Percentiles rank a stretch among this genome's conserved stretches.
These are phyloP conservation scores for Folsomia candida DNA, from an alignment of 2,888 invertebrate genomes.

Conservation along the genomic window DNA sequence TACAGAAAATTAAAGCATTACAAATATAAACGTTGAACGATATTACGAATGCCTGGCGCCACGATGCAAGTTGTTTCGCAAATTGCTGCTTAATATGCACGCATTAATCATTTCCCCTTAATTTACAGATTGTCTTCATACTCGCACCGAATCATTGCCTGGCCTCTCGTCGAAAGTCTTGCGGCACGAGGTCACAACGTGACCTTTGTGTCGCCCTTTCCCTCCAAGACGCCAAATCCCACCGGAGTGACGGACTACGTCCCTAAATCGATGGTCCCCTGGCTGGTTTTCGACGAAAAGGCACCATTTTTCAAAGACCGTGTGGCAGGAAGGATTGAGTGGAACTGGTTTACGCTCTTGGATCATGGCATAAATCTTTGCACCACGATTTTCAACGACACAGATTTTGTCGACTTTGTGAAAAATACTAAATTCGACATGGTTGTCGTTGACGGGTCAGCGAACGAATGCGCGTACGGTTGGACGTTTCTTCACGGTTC, in stretches of 20 bases:
- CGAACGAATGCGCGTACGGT: constrained; percentile 35
- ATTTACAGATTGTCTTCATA: constrained; percentile 9
- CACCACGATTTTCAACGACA: too few relatives aligned
- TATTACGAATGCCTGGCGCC: too few relatives aligned
- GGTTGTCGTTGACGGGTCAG: constrained; percentile 36
- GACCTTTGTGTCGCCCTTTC: constrained; percentile 8
- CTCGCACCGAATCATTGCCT: background rate
- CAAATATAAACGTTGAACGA: too few relatives aligned
- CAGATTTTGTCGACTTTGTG: constrained; percentile 23
- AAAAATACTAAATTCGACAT: constrained; percentile 31
- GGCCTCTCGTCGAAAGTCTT: background rate
- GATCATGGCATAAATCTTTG: background rate
- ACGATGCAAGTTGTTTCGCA: too few relatives aligned
- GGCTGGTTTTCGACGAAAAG: background rate
- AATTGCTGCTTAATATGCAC: too few relatives aligned
- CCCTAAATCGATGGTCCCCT: background rate
- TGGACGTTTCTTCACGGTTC: constrained; percentile 35
- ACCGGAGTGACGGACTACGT: background rate
- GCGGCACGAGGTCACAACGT: background rate
- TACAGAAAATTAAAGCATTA: too few relatives aligned
- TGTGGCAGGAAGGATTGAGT: background rate
- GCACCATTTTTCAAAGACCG: background rate
- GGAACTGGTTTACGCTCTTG: background rate
- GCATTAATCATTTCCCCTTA: too few relatives aligned
- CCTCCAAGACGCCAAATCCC: background rate